phyloP scores from a whole-genome alignment of 92 coral and sea anemone genomes.

The Porites cylindrica region DNA sequence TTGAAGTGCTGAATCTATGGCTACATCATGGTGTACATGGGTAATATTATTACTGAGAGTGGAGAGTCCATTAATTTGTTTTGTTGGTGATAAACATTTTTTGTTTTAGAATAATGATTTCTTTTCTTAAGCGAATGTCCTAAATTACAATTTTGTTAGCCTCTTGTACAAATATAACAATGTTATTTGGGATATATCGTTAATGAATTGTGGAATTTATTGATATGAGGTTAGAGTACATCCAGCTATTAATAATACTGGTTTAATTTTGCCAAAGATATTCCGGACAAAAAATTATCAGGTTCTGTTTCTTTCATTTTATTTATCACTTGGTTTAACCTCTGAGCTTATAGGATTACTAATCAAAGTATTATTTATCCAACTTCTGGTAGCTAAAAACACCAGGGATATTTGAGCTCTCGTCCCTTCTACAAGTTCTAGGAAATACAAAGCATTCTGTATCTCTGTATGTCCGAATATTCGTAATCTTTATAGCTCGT shows the following conservation, averaged over 20 bases:
- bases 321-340: not conserved
- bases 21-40: too few relatives aligned
- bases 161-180: not conserved
- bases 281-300: not conserved
- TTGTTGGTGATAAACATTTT: too few relatives aligned
- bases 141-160: not conserved
- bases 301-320: not conserved
- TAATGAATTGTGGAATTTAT: not conserved
- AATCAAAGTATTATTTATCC: too few relatives aligned
- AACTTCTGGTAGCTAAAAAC: too few relatives aligned
- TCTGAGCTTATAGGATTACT: not conserved
- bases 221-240: not conserved
- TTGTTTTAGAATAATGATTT: not conserved
- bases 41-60: too few relatives aligned
- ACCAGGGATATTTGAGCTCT: too few relatives aligned
- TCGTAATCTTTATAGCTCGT: too few relatives aligned
- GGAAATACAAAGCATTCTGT: too few relatives aligned
- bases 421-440: too few relatives aligned
- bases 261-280: not conserved
- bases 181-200: not conserved
- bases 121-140: not conserved
- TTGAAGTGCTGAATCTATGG: too few relatives aligned
- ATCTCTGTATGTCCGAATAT: too few relatives aligned
- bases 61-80: too few relatives aligned
- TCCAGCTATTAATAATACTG: conserved; percentile 10